A percentile compares a stretch with the other conserved stretches of the same genome.
Conservation (phyloP, 2,113 vertebrate genomes). For the Zootoca vivipara region DNA sequence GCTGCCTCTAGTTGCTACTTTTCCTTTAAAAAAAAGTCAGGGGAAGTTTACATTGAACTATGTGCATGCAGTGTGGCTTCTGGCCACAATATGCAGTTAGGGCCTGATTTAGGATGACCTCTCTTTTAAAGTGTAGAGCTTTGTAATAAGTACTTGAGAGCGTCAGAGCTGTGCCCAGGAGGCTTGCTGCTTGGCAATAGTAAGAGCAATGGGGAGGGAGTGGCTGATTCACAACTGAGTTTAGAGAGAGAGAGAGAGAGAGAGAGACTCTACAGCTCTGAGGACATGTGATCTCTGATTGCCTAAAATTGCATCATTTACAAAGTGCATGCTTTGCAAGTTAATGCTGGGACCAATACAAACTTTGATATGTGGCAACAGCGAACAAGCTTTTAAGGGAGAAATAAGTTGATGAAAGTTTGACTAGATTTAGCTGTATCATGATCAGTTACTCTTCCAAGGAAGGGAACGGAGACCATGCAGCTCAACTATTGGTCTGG, state of each 20-base stretch:
- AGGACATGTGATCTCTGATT: not conserved
- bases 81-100: not conserved
- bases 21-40: not conserved
- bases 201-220: not conserved
- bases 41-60: not conserved
- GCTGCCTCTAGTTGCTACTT: not conserved
- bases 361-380: not conserved
- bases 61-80: not conserved
- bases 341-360: not conserved
- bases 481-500: not conserved
- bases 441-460: not conserved
- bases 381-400: not conserved
- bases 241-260: not conserved
- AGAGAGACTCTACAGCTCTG: not conserved
- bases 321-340: not conserved
- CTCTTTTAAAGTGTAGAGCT: not conserved
- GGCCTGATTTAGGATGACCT: not conserved
- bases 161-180: not conserved
- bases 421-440: not conserved
- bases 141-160: not conserved
- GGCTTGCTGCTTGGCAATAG: not conserved
- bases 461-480: not conserved
- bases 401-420: not conserved
- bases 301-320: slow-evolving; percentile 13
- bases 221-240: not conserved